These are phyloP conservation scores for Centropyge bicolor DNA, from an alignment of 2,797 vertebrate genomes.

Conservation along the genomic window DNA sequence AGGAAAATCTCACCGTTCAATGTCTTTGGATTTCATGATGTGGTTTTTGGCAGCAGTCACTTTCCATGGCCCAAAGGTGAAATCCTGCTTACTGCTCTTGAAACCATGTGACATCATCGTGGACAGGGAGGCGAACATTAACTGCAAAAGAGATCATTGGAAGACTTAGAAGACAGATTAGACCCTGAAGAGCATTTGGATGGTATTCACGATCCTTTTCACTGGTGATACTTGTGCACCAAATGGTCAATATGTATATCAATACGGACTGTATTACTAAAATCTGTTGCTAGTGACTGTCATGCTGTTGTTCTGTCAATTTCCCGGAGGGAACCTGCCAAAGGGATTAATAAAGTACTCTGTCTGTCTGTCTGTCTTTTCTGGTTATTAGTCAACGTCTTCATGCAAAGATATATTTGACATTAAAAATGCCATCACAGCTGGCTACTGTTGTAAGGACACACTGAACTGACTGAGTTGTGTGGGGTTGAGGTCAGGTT, in stretches of 20 bases:
- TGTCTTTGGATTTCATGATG: conserved; percentile 98
- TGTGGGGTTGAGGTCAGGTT: too few relatives aligned
- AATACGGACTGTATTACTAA: neutral
- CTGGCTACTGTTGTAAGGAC: too few relatives aligned
- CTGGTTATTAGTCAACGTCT: neutral
- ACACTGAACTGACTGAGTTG: neutral
- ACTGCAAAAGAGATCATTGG: conserved; percentile 42
- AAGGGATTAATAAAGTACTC: too few relatives aligned
- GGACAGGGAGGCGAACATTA: conserved; percentile 66
- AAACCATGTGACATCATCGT: conserved; percentile 93
- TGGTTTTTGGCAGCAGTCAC: conserved; percentile 93
- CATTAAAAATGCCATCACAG: neutral
- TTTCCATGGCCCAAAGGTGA: conserved; percentile 95
- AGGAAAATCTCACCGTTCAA: conserved; percentile 86
- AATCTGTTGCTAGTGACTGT: neutral
- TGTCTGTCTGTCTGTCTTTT: too few relatives aligned
- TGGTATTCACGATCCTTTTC: neutral
- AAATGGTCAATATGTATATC: too few relatives aligned
- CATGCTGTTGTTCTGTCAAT: neutral
- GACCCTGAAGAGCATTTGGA: neutral
- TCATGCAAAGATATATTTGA: neutral
- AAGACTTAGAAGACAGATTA: neutral
- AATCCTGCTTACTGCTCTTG: conserved; percentile 95
- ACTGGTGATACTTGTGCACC: neutral
- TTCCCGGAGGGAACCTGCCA: too few relatives aligned